Evolutionary conservation across 2,888 invertebrate species (phyloP), one percentile per base, ranked within the genome.

Genomic region (Himalopsyche anomala): DNA sequence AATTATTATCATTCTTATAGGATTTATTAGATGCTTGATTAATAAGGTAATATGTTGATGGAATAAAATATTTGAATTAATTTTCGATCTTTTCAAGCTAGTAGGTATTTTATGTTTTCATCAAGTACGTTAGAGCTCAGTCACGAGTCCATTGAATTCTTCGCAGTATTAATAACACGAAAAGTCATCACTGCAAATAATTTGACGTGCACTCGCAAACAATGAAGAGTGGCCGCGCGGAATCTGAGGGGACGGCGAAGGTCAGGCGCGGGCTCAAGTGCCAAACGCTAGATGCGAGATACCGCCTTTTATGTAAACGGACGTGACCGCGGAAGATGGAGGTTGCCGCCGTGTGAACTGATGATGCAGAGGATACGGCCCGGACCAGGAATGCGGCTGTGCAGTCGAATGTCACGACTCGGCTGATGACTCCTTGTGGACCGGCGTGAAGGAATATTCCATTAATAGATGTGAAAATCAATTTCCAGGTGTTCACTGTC

Each of bases 291-390:
- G 85, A 85, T 83, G 83, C 82, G 40, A 87, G 85, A 84, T 83
- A 84, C 85, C 83, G 42, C 87, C 87, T 81, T 87, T 79, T 85
- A 87, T 62, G 87, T 83, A 55, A 54, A 80, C 74, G 36, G 85
- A 51, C 87, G 83, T 86, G 87, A 86, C 86, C 85, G 85, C 40
- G 69, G 84, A 42, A 69, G 51, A 38, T 62, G 74, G 87, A 79
- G 69, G 38, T 36, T 74, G 56, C 84, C 74, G 51, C 81, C 87
- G 87, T 87, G 87, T 85, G 87, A 87, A 87, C 85, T 81, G 87
- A 83, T 82, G 51, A 74, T 74, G 69, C 69, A 40, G 83, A 28
- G 62, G 42, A 51, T 69, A 55, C 56, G 54, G 62, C 54, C 82
- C 69, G 15, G 42, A 19, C 19, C 83, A 83, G 36, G 83, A 83